These are phyloP conservation scores for Choristoneura fumiferana DNA, from an alignment of 1,140 invertebrate genomes.

Conservation along the genomic window DNA sequence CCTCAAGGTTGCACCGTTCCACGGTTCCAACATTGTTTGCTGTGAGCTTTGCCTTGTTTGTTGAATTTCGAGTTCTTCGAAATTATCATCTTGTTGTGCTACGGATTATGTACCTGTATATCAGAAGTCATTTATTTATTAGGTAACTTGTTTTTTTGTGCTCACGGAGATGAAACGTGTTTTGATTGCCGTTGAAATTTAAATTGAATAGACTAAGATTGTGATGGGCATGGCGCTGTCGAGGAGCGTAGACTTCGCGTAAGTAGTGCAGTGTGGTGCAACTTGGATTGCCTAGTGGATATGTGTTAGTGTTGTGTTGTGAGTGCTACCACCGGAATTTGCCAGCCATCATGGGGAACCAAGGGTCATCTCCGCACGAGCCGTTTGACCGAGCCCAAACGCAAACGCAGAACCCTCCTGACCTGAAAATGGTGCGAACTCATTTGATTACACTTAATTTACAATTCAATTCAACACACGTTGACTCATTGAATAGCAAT, in stretches of 20 bases:
- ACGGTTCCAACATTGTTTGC: conserved; percentile 59
- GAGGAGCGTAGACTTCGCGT: conserved; percentile 23
- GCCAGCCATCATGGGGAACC: conserved; percentile 81
- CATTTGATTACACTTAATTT: conserved; percentile 40
- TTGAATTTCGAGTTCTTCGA: conserved; percentile 59
- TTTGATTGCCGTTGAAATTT: conserved; percentile 42
- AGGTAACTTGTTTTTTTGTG: conserved; percentile 40
- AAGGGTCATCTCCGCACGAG: conserved; percentile 83
- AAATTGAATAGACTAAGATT: conserved; percentile 16
- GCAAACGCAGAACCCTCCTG: conserved; percentile 52
- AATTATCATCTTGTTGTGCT: conserved; percentile 63
- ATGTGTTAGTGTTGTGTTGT: conserved; percentile 33
- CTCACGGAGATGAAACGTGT: conserved; percentile 39
- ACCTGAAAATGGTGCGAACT: conserved; percentile 67
- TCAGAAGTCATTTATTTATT: conserved; percentile 49
- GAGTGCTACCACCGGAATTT: conserved; percentile 21
- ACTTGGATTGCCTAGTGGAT: conserved; percentile 23
- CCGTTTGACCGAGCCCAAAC: conserved; percentile 80
- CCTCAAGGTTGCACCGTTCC: conserved; percentile 59
- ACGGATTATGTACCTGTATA: conserved; percentile 47
- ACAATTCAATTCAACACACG: conserved; percentile 35
- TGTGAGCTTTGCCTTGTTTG: conserved; percentile 65
- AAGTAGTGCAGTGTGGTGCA: conserved; percentile 23
- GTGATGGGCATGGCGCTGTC: conserved; percentile 19
- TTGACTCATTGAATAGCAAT: conserved; percentile 33